phyloP scores from a whole-genome alignment of 2,113 vertebrate species.

The Malaclemys terrapin region DNA sequence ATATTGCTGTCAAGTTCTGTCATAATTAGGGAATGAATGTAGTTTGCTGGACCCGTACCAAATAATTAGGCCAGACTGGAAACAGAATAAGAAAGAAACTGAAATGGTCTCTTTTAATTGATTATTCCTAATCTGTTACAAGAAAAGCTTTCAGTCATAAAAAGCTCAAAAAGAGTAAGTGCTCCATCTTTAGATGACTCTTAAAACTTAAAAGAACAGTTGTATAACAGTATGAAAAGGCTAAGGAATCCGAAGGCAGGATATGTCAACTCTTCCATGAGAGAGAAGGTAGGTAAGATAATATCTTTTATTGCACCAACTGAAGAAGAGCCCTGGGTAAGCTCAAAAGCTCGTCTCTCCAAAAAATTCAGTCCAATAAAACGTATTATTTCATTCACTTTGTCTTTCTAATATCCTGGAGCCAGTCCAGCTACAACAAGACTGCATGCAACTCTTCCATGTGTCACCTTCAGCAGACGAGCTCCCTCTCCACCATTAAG shows the following conservation, averaged over 20 bases:
- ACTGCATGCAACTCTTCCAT: background rate
- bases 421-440: too few species aligned
- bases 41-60: background rate
- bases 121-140: background rate
- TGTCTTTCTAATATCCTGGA: too few species aligned
- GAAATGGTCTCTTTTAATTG: background rate
- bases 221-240: background rate
- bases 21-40: background rate
- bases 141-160: background rate
- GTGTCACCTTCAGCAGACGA: background rate
- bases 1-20: background rate
- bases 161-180: background rate
- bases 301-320: too few species aligned
- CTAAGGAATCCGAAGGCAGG: background rate
- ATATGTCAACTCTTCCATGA: background rate
- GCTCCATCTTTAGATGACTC: background rate
- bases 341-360: background rate
- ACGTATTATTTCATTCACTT: too few species aligned
- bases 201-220: background rate
- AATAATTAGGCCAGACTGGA: too few species aligned
- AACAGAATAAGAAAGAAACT: too few species aligned
- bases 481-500: background rate
- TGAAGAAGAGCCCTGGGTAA: conserved; percentile 3
- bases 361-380: background rate
- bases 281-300: too few species aligned